These are phyloP conservation scores for Tauraco erythrolophus DNA, from an alignment of 2,113 vertebrate genomes.

Conservation along the genomic window DNA sequence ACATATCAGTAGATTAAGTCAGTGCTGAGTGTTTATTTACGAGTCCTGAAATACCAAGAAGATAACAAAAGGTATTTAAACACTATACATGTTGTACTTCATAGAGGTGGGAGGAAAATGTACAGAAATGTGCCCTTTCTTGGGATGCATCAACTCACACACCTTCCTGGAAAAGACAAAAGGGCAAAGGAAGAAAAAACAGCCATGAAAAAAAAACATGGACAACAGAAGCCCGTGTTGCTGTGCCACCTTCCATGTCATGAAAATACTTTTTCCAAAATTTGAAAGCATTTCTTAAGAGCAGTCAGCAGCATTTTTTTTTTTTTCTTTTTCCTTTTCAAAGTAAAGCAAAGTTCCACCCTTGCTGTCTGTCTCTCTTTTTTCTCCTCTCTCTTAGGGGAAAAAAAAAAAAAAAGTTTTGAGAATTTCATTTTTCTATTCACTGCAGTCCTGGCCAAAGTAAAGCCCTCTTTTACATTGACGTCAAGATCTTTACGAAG, in stretches of 20 bases:
- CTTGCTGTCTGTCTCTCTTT: slow-evolving; percentile 42
- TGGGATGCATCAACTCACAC: neutral
- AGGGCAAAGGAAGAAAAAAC: neutral
- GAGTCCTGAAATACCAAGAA: slow-evolving; percentile 50
- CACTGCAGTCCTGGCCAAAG: slow-evolving; percentile 83
- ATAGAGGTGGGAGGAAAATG: neutral
- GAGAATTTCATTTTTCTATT: slow-evolving; percentile 84
- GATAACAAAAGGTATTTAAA: slow-evolving; percentile 41
- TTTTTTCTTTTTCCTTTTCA: slow-evolving; percentile 50
- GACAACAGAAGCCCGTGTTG: neutral
- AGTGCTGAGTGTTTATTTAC: neutral
- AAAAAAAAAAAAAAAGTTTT: slow-evolving; percentile 68
- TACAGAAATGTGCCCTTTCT: neutral
- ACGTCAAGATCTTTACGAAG: slow-evolving; percentile 92
- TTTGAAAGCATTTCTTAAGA: slow-evolving; percentile 69
- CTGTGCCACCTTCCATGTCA: slow-evolving; percentile 35
- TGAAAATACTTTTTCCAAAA: slow-evolving; percentile 64
- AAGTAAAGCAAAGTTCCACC: slow-evolving; percentile 78
- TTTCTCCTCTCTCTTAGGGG: neutral
- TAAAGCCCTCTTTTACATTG: slow-evolving; percentile 89
- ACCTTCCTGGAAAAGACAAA: slow-evolving; percentile 40
- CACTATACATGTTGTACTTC: neutral
- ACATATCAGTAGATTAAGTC: neutral
- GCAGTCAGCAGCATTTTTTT: slow-evolving; percentile 49
- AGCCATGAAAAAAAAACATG: neutral